A percentile compares a stretch with the other conserved stretches of the same genome.
phyloP scores from a whole-genome alignment of 1,140 invertebrate species.

The Euborellia annulipes region DNA sequence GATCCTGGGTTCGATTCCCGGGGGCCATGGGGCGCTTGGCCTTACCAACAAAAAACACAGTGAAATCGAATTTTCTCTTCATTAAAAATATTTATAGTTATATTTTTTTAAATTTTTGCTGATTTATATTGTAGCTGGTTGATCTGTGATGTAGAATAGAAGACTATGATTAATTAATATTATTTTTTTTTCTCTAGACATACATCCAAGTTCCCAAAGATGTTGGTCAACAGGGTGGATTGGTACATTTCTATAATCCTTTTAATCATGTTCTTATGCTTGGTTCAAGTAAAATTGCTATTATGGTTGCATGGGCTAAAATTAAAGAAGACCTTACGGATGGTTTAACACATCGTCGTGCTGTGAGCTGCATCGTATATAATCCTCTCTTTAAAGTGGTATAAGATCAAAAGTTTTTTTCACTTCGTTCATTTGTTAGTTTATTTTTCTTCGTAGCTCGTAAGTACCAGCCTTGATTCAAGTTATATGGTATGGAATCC shows the following conservation, averaged over 20 bases:
- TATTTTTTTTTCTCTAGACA: conserved; percentile 27
- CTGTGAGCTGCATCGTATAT: conserved; percentile 45
- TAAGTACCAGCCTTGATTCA: conserved; percentile 49
- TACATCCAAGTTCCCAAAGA: conserved; percentile 40
- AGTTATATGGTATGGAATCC: conserved; percentile 58
- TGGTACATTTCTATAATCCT: conserved; percentile 43
- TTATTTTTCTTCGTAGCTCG: conserved; percentile 21
- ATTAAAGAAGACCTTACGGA: conserved; percentile 44
- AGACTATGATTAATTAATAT: too few relatives aligned
- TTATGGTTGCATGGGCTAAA: conserved; percentile 39
- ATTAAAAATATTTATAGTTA: too few relatives aligned
- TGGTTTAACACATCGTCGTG: conserved; percentile 41
- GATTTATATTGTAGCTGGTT: too few relatives aligned
- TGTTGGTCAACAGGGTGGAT: conserved; percentile 36
- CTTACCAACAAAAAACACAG: too few relatives aligned
- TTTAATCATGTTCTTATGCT: conserved; percentile 43
- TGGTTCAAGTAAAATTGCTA: conserved; percentile 38
- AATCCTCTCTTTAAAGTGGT: conserved; percentile 50
- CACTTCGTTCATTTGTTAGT: conserved; percentile 8
- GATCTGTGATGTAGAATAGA: too few relatives aligned
- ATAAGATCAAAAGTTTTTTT: neutral
- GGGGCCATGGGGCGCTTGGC: too few relatives aligned
- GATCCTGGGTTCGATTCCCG: too few relatives aligned
- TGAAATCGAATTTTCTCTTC: too few relatives aligned
- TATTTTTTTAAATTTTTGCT: too few relatives aligned